Conservation (phyloP, 2,888 invertebrate species). For the Osedax fenrisi region DNA sequence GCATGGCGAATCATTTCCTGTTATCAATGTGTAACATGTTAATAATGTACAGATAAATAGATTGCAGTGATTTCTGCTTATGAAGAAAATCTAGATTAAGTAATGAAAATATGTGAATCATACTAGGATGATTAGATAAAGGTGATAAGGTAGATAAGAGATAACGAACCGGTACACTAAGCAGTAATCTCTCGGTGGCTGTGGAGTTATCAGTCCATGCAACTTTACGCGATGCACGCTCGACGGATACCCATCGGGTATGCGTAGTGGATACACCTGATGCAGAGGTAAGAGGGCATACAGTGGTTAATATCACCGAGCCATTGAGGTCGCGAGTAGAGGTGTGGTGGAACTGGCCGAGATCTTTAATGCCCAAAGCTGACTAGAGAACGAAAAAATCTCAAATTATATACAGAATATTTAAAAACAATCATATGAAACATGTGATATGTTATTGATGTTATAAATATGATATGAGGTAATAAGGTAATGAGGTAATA, state of each 20-base stretch:
- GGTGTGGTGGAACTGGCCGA: conserved; percentile 84
- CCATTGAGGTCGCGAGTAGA: conserved; percentile 76
- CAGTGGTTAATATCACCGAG: conserved; percentile 73
- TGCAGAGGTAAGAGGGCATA: conserved; percentile 64
- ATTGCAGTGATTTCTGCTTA: too few species aligned
- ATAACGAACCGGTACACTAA: conserved; percentile 63
- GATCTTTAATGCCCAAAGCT: conserved; percentile 75
- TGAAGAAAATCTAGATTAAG: too few species aligned
- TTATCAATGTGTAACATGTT: too few species aligned
- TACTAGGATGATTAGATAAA: too few species aligned
- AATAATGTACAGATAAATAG: too few species aligned
- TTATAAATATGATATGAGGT: too few species aligned
- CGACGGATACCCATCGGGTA: conserved; percentile 78
- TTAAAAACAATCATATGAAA: too few species aligned
- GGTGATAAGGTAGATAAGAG: too few species aligned
- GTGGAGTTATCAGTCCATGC: conserved; percentile 47
- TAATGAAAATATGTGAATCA: too few species aligned
- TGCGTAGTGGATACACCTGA: conserved; percentile 67
- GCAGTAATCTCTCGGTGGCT: conserved; percentile 47
- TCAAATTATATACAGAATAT: too few species aligned
- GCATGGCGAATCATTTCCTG: conserved; percentile 60
- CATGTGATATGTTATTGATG: not conserved
- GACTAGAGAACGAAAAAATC: conserved; percentile 56
- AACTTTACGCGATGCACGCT: conserved; percentile 63
- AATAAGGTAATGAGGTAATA: conserved; percentile 39